Percentiles rank a stretch among this genome's conserved stretches.
Conservation (phyloP, 2,113 vertebrate genomes). For the Myanophis thanlyinensis region DNA sequence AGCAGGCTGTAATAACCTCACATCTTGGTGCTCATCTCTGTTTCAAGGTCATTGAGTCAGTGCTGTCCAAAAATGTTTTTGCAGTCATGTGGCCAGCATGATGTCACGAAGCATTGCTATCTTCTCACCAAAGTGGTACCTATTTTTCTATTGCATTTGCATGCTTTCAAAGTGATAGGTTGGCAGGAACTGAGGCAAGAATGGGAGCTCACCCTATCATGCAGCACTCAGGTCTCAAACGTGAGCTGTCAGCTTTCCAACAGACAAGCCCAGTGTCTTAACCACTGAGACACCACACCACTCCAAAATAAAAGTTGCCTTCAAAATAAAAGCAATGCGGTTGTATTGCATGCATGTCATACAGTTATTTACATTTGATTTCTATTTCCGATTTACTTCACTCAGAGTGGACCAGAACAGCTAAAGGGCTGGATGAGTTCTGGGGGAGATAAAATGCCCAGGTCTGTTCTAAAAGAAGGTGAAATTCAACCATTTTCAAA, state of each 20-base stretch:
- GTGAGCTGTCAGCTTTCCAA: background rate
- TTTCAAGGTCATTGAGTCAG: background rate
- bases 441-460: background rate
- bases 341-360: background rate
- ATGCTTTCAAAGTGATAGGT: background rate
- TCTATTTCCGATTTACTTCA: background rate
- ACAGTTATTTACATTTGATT: background rate
- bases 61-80: background rate
- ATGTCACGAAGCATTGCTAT: too few relatives aligned
- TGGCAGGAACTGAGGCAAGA: background rate
- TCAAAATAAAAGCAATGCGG: background rate
- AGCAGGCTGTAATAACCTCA: background rate
- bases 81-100: background rate
- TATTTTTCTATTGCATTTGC: background rate
- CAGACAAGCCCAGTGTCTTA: background rate
- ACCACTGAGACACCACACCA: background rate
- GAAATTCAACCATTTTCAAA: background rate
- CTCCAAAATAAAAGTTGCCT: background rate
- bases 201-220: background rate
- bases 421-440: background rate
- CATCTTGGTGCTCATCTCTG: background rate
- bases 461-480: background rate
- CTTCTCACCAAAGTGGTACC: background rate
- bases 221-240: background rate
- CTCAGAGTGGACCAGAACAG: background rate